phyloP scores from a whole-genome alignment of 2,888 invertebrate genomes.

The Orchesellides sinensis region DNA sequence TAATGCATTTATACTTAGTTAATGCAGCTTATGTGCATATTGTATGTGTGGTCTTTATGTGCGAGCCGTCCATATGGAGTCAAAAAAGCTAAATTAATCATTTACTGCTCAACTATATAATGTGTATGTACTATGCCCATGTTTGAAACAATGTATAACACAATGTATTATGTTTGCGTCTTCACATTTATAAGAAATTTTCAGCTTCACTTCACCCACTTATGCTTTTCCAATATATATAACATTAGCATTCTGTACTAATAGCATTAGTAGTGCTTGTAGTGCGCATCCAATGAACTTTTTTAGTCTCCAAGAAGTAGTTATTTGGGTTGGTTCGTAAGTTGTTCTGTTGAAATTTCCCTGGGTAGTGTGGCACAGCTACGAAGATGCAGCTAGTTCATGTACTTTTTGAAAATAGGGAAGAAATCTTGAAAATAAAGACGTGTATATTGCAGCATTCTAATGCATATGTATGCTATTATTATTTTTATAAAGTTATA shows the following conservation, averaged over 20 bases:
- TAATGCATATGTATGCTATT: too few relatives aligned
- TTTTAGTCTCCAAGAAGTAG: neutral
- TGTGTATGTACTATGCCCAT: neutral
- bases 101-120: too few relatives aligned
- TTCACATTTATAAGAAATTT: constrained; percentile 24
- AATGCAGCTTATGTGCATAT: constrained; percentile 5
- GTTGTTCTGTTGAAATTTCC: constrained; percentile 12
- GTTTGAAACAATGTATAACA: neutral
- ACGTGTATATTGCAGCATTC: too few relatives aligned
- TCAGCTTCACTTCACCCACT: constrained; percentile 29
- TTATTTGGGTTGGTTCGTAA: constrained; percentile 5
- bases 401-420: too few relatives aligned
- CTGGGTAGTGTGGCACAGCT: too few relatives aligned
- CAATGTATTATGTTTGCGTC: neutral
- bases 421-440: too few relatives aligned
- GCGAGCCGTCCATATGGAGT: constrained; percentile 26
- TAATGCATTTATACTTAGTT: constrained; percentile 1
- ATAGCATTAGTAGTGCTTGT: too few relatives aligned
- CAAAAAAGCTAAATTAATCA: constrained; percentile 55
- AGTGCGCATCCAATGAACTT: constrained; percentile 16
- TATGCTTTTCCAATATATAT: neutral
- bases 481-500: neutral
- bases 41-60: constrained; percentile 18
- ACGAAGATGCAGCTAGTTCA: too few relatives aligned
- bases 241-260: too few relatives aligned